phyloP scores from a whole-genome alignment of 2,113 vertebrate genomes.

The Callipepla squamata region DNA sequence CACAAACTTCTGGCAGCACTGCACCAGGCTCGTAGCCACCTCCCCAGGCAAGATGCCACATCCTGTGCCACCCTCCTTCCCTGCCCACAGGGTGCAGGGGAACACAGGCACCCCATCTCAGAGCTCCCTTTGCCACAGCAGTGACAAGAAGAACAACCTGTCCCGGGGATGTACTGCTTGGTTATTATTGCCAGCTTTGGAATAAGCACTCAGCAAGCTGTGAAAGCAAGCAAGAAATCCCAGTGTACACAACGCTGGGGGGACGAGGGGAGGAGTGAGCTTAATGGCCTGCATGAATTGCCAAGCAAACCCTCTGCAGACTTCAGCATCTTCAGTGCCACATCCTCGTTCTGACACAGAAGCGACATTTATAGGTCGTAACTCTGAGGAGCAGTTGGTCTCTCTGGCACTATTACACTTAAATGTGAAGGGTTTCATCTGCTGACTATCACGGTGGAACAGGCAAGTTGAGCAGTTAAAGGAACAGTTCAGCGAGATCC shows the following conservation, averaged over 20 bases:
- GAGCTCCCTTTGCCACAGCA: neutral
- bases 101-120: neutral
- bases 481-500: constrained; percentile 69
- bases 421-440: constrained; percentile 79
- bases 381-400: constrained; percentile 77
- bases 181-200: neutral
- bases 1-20: neutral
- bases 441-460: constrained; percentile 78
- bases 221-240: constrained; percentile 66
- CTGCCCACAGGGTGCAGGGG: neutral
- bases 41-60: neutral
- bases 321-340: constrained; percentile 73
- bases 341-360: constrained; percentile 68
- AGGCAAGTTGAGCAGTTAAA: constrained; percentile 78
- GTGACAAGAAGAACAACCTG: neutral
- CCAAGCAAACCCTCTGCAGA: constrained; percentile 85
- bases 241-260: constrained; percentile 21
- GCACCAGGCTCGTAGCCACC: neutral
- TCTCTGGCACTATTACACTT: constrained; percentile 78
- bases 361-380: constrained; percentile 77
- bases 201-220: constrained; percentile 30
- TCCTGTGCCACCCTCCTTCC: neutral
- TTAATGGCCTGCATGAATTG: constrained; percentile 84
- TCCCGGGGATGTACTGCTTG: constrained; percentile 26
- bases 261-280: constrained; percentile 79